Percentiles rank a stretch among this genome's conserved stretches.
Evolutionary conservation across 2,797 vertebrate genomes (phyloP).

Genomic region (Limnodromus scolopaceus): DNA sequence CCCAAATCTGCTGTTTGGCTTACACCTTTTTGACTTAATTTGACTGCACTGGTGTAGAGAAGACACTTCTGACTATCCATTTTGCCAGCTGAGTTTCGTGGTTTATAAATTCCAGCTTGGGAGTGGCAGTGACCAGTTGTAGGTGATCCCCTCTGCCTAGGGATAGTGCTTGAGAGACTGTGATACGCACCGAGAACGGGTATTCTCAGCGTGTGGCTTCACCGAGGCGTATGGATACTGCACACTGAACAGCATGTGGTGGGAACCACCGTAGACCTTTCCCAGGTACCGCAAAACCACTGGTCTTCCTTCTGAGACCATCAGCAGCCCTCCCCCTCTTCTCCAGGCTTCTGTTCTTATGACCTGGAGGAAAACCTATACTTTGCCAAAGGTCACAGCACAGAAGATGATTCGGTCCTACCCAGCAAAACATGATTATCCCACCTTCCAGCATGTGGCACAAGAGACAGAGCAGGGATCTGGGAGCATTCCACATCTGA

Average conservation of each 20-base stretch:
- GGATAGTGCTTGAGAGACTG: neutral
- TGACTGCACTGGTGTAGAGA: neutral
- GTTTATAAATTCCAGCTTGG: neutral
- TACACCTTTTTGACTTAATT: neutral
- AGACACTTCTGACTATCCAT: neutral
- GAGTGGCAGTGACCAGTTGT: neutral
- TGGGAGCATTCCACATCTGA: neutral
- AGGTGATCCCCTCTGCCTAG: neutral
- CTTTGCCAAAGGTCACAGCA: neutral
- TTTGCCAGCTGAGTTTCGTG: neutral
- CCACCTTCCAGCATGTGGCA: neutral
- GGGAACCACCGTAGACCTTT: fast-evolving
- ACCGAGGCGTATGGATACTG: fast-evolving
- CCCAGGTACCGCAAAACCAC: neutral
- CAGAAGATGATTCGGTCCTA: neutral
- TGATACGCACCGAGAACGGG: fast-evolving
- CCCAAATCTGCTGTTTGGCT: neutral
- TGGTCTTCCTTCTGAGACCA: neutral
- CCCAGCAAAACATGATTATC: neutral
- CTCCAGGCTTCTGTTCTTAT: neutral
- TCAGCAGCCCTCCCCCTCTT: neutral
- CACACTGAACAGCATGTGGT: neutral
- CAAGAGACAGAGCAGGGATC: neutral
- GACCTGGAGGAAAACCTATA: neutral
- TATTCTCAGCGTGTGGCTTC: neutral